Base-by-base conservation (phyloP, 2,113 vertebrate species). In the Aspidoscelis tigris region DNA sequence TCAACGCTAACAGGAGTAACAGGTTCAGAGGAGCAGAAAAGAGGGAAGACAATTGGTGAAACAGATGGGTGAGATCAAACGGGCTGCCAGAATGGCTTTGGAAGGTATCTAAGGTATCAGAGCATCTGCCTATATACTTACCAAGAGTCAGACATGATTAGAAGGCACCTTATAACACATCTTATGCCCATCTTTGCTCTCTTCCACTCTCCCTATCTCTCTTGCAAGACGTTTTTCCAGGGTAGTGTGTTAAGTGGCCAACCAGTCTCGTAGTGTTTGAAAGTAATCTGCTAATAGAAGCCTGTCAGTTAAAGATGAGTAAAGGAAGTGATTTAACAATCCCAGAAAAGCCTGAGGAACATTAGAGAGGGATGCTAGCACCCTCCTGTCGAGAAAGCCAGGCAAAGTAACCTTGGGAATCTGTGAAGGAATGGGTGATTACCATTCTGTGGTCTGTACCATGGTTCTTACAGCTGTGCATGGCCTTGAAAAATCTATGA, bases 401-500 rank as follows among this genome's bases (percentile, higher is more conserved):
- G 20, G 47, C 53, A 21, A 33, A 21, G 61, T 77, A 77, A 77
- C 76, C 6, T 21, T 20, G n/a, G 53, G 75, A 53, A 47, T n/a
- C 50, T 16, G 26, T 39, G 66, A 4, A 33, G 26, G 78, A 10
- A 22, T 21, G 41, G 58, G 41, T 74, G 71, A 7, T 33, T 82
- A 55, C 41, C 81, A 33, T 65, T 47, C 24, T n/a, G 41, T 74
- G 80, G 20, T 70, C 70, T 7, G 4, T n/a, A 22, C 41, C 53
- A 24, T 74, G 18, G 43, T 82, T 41, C 21, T 64, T 55, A 26
- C 20, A 24, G 39, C 80, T 82, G 70, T 9, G 22, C 50, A 39
- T 20, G 55, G 55, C 81, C 55, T 44, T 11, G 55, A 11, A 65
- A 80, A 80, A 80, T 69, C 78, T 66, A 70, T 53, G 44, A 66